phyloP scores from a whole-genome alignment of 2,113 vertebrate species.

The Scytalopus superciliaris region DNA sequence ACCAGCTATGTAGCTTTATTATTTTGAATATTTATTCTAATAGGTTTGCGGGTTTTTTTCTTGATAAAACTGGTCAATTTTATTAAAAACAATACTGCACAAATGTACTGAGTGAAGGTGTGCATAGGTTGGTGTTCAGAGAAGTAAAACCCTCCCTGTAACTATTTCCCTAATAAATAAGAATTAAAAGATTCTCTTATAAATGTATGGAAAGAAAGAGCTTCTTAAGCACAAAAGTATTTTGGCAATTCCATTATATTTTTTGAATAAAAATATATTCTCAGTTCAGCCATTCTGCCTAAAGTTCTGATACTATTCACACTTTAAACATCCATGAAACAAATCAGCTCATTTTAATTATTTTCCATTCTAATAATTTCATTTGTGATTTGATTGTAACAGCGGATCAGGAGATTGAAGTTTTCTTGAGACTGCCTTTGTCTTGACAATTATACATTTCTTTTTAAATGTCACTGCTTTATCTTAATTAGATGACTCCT shows the following conservation, averaged over 20 bases:
- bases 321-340: background rate
- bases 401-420: background rate
- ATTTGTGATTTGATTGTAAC: background rate
- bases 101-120: background rate
- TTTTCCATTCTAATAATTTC: background rate
- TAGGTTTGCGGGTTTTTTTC: background rate
- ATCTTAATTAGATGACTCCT: background rate
- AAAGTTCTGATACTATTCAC: background rate
- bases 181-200: background rate
- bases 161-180: background rate
- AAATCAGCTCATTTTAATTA: background rate
- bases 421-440: background rate
- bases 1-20: background rate
- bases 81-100: background rate
- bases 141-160: background rate
- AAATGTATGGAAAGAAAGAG: background rate
- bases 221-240: background rate
- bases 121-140: background rate
- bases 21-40: background rate
- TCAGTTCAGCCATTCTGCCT: background rate
- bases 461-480: background rate
- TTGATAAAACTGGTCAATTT: background rate
- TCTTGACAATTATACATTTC: background rate
- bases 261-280: background rate
- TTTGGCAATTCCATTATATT: background rate